Evolutionary conservation across 1,140 invertebrate genomes (phyloP), one percentile per base, ranked within the genome.

Genomic region (Polyergus mexicanus): DNA sequence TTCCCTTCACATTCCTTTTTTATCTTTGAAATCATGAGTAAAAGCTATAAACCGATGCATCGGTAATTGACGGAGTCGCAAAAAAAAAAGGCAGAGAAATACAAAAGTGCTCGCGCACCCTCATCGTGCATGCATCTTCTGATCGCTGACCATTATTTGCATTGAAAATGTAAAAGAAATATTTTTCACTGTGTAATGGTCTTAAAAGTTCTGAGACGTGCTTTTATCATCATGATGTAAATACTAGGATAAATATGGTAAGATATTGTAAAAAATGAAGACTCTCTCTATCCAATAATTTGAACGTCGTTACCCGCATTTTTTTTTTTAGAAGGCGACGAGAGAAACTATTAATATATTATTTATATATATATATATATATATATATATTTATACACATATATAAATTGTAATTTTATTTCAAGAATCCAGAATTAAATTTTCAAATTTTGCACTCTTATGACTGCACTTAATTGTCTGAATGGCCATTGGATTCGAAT

Each of bases 161-260:
- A 38, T 83, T 72, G 76, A 87, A 76, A 74, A 58, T 74, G 7
- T 16, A 74, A 74, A n/a, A 3, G 19, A 54, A n/a, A 32, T 19
- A 51, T 51, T 51, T 5, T 3, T 19, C 28, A 56, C 13, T 8
- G 32, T 32, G 3, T 54, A 22, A 6, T 0, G 8, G 2, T 56
- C n/a, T 2, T 56, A 35, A 56, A 1, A 72, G 19, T 22, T 47
- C 35, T 35, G 10, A 71, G 19, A 28, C 11, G 7, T 44, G 38
- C 38, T 54, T 32, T 10, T 10, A 5, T 72, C 0, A 32, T 11
- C 5, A 54, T 58, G 22, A 56, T 72, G n/a, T 22, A 38, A 72
- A 56, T 72, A 72, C 2, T 3, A 78, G 0, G 25, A 3, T 22
- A 22, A 11, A 56, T 3, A 3, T 11, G 11, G 4, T 13, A 5